Percentiles rank a stretch among this genome's conserved stretches.
Evolutionary conservation across 2,797 vertebrate genomes (phyloP).

Genomic region (Chiloscyllium punctatum): DNA sequence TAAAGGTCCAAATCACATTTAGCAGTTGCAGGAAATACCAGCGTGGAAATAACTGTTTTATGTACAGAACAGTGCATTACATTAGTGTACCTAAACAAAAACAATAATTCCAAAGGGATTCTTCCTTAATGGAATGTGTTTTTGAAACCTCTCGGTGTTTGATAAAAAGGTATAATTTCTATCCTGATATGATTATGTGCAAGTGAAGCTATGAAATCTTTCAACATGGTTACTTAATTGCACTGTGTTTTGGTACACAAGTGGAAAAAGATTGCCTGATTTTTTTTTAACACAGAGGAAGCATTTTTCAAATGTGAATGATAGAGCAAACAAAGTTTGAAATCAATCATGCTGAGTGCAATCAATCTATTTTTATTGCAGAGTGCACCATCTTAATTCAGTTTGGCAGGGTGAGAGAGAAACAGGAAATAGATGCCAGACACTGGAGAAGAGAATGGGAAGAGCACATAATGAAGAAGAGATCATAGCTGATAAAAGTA

Average conservation of each 20-base stretch:
- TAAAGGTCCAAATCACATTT: background rate
- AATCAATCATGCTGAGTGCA: background rate
- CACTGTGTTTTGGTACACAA: background rate
- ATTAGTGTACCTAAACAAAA: background rate
- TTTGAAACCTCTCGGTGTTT: background rate
- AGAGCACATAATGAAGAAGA: background rate
- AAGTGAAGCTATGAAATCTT: background rate
- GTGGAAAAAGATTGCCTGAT: background rate
- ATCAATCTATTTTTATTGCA: constrained; percentile 4
- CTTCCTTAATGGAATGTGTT: background rate
- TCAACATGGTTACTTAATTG: background rate
- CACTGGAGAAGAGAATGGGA: background rate
- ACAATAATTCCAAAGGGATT: background rate
- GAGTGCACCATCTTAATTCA: constrained; percentile 16
- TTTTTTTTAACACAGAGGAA: background rate
- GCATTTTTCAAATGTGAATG: background rate
- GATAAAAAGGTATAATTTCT: background rate
- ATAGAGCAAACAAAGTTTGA: background rate
- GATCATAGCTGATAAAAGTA: too few relatives aligned
- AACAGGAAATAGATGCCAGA: background rate
- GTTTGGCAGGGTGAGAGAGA: background rate
- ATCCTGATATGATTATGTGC: background rate
- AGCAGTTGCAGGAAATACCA: background rate
- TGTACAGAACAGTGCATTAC: background rate
- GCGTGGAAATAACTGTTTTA: background rate